Evolutionary conservation across 2,888 invertebrate genomes (phyloP).

Genomic region (Drosophila quasianomalipes): DNA sequence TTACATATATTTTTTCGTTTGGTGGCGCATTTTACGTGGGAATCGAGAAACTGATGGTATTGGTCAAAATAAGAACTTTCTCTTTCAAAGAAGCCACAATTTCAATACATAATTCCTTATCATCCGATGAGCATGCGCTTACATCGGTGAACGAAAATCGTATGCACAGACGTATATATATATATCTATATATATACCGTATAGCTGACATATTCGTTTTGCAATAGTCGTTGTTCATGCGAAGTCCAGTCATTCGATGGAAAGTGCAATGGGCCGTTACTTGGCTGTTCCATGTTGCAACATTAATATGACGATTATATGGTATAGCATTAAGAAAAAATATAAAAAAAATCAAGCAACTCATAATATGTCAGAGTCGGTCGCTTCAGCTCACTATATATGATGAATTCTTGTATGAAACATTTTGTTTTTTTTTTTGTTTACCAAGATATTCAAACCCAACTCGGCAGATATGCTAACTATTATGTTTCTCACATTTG

Average conservation of each 20-base stretch:
- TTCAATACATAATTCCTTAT: conserved; percentile 5
- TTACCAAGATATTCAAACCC: not conserved
- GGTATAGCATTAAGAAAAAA: not conserved
- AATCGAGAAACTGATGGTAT: not conserved
- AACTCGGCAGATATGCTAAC: not conserved
- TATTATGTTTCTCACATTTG: not conserved
- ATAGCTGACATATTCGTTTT: conserved; percentile 8
- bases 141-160: not conserved
- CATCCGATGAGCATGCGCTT: not conserved
- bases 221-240: conserved; percentile 9
- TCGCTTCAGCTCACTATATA: not conserved
- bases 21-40: not conserved
- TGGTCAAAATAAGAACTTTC: conserved; percentile 10
- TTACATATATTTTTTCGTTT: not conserved
- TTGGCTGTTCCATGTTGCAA: conserved; percentile 11
- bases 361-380: not conserved
- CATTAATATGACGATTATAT: conserved; percentile 5
- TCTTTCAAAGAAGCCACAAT: conserved; percentile 7
- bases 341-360: not conserved
- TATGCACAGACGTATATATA: not conserved
- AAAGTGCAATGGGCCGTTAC: conserved; percentile 57
- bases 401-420: not conserved
- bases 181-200: not conserved
- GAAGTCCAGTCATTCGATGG: conserved; percentile 13
- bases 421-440: not conserved